Percentiles rank a stretch among this genome's conserved stretches.
Conservation (phyloP, 2,113 vertebrate genomes). For the Plectropomus leopardus region DNA sequence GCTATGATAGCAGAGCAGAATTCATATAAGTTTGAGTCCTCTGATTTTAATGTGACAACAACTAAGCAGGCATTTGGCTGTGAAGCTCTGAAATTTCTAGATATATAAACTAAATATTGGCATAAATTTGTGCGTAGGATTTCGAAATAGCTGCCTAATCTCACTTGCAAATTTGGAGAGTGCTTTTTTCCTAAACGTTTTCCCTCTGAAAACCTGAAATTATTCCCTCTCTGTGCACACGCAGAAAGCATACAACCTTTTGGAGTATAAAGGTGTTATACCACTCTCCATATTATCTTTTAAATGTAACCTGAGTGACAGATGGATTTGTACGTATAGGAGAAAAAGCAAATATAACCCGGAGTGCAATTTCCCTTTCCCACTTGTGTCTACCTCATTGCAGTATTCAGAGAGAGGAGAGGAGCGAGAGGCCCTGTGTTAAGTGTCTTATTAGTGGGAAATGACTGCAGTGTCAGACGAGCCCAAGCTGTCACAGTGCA, state of each 20-base stretch:
- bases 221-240: neutral
- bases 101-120: constrained; percentile 18
- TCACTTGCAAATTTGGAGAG: constrained; percentile 42
- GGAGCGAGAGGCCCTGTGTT: constrained; percentile 78
- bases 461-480: constrained; percentile 78
- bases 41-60: constrained; percentile 21
- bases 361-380: constrained; percentile 74
- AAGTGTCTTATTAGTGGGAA: constrained; percentile 87
- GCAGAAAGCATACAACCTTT: constrained; percentile 19
- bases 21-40: constrained; percentile 5
- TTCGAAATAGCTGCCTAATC: constrained; percentile 37
- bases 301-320: constrained; percentile 54
- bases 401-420: constrained; percentile 67
- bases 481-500: constrained; percentile 78
- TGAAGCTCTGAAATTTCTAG: constrained; percentile 3
- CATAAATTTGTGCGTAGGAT: constrained; percentile 9
- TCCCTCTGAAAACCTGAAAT: neutral
- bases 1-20: neutral
- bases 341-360: constrained; percentile 78
- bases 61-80: constrained; percentile 7
- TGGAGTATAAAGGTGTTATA: constrained; percentile 10
- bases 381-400: constrained; percentile 75
- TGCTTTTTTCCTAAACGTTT: neutral
- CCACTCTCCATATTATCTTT: constrained; percentile 32
- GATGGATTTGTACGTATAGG: constrained; percentile 64